Base-by-base conservation (phyloP, 2,888 invertebrate species). In the Amphimallon solstitiale region DNA sequence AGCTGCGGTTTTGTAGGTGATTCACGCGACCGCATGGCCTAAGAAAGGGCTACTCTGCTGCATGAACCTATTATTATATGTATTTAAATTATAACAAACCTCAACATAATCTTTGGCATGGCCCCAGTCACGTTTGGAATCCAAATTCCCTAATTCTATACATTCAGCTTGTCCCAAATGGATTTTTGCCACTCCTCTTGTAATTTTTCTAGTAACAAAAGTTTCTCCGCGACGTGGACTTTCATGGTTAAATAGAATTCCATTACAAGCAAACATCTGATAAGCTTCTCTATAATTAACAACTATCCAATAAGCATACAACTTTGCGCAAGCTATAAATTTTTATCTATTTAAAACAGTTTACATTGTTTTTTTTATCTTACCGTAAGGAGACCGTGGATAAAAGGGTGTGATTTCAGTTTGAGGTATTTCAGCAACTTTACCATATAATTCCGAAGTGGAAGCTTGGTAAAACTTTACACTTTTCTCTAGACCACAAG, bases 131-230 rank as follows among this genome's bases (percentile, higher is more conserved):
- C 99, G 87, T 80, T 93, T 92, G 12, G 98, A 93, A 81, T 98
- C 97, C 76, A 99, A 84, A 81, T 97, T 97, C 14, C 99, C 99
- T 66, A 99, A 85, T 80, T 97, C 96, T 61, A 98, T 83, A 68
- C 84, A 86, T 68, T 95, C 91, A 81, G 95, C 89, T 68, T 95
- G 89, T 0, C 96, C 95, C 6, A 97, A 86, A 64, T 89, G 88
- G 74, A 99, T 98, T 86, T 99, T 99, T 6, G 99, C 97, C 17
- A 99, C 98, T 1, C 94, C 95, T 38, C 99, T 87, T 0, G 99
- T 98, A 69, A 99, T 96, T 85, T 99, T 99, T 71, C 99, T 87
- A 0, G 99, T 99, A 5, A 99, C 99, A 84, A 99, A 99, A 78
- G 95, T 99, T 84, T 98, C 98, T 9, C 98, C 97, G 71, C 98